phyloP scores from a whole-genome alignment of 1,140 invertebrate species.

The Diploscapter pachys region DNA sequence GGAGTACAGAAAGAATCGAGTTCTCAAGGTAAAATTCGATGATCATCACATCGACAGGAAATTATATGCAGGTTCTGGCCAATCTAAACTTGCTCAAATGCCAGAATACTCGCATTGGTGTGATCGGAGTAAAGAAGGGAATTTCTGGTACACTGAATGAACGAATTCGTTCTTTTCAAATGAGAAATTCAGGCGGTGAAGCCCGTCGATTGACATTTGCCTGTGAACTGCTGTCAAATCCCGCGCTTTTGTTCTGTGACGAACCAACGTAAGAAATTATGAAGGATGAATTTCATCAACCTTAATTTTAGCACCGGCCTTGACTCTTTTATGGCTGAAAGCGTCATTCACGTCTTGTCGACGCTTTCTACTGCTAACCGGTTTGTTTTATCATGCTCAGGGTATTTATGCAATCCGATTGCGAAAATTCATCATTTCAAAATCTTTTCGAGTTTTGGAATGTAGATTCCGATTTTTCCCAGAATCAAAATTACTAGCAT shows the following conservation, averaged over 20 bases:
- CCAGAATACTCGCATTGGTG: slow-evolving; percentile 52
- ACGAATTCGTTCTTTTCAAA: not conserved
- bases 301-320: slow-evolving; percentile 66
- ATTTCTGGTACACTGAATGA: slow-evolving; percentile 34
- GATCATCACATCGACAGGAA: slow-evolving; percentile 12
- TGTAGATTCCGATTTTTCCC: too few relatives aligned
- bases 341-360: slow-evolving; percentile 24
- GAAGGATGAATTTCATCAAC: too few relatives aligned
- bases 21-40: slow-evolving; percentile 12
- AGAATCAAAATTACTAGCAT: not conserved
- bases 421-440: too few relatives aligned
- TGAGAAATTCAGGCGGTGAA: slow-evolving; percentile 62
- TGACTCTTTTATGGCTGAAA: slow-evolving; percentile 75
- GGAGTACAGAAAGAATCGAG: slow-evolving; percentile 11
- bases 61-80: slow-evolving; percentile 37
- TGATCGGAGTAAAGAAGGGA: slow-evolving; percentile 45
- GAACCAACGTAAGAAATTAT: slow-evolving; percentile 67
- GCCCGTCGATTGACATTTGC: slow-evolving; percentile 63
- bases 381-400: too few relatives aligned
- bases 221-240: slow-evolving; percentile 70
- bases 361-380: slow-evolving; percentile 2
- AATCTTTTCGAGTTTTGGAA: too few relatives aligned
- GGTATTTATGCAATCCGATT: too few relatives aligned
- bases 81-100: slow-evolving; percentile 58
- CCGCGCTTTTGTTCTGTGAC: slow-evolving; percentile 75